Conservation (phyloP, 2,888 invertebrate genomes). For the Aromia moschata region DNA sequence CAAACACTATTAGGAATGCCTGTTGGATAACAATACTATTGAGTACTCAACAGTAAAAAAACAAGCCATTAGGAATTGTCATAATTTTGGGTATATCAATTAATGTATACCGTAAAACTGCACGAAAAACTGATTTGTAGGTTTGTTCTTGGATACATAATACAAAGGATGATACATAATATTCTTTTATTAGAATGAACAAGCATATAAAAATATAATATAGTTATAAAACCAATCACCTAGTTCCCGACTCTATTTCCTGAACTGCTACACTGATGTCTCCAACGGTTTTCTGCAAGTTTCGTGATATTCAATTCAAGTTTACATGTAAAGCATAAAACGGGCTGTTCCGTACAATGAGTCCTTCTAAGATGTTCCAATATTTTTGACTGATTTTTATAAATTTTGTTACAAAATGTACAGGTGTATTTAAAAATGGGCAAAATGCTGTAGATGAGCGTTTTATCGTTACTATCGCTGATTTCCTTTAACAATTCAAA, state of each 20-base stretch:
- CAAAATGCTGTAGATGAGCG: background rate
- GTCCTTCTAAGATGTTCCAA: slow-evolving; percentile 23
- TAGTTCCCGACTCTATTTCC: background rate
- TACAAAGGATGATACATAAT: no score
- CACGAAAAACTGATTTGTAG: no score
- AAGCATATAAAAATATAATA: background rate
- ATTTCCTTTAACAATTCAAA: slow-evolving; percentile 24
- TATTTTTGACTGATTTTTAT: slow-evolving; percentile 13
- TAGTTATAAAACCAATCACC: slow-evolving; percentile 2
- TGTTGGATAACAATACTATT: no score
- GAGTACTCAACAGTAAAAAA: no score
- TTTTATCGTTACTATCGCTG: background rate
- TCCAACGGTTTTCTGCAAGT: slow-evolving; percentile 30
- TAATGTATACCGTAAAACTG: no score
- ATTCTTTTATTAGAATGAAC: no score
- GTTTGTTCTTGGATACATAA: no score
- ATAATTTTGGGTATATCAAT: no score
- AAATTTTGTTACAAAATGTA: slow-evolving; percentile 25
- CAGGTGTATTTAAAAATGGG: slow-evolving; percentile 28
- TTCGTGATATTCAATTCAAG: slow-evolving; percentile 20
- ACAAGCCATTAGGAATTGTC: no score
- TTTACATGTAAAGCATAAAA: slow-evolving; percentile 37
- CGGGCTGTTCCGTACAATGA: slow-evolving; percentile 35
- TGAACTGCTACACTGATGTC: slow-evolving; percentile 18
- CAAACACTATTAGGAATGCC: no score